phyloP scores from a whole-genome alignment of 2,888 invertebrate genomes.

The Autographa pulchrina region DNA sequence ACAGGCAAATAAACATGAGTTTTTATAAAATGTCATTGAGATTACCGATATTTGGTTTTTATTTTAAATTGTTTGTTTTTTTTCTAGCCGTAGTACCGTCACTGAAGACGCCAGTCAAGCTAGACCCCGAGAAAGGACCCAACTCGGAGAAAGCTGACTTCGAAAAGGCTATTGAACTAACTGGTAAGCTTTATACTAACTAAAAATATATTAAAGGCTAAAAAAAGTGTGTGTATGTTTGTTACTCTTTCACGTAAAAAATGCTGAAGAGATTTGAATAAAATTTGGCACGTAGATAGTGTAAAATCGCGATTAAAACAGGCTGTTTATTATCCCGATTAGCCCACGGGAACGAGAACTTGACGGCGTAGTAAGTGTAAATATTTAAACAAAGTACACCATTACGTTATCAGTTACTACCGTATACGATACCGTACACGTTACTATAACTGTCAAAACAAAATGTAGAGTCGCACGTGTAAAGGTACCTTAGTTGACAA shows the following conservation, averaged over 20 bases:
- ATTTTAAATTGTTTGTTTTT: conserved; percentile 14
- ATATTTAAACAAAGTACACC: not conserved
- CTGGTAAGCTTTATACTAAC: conserved; percentile 88
- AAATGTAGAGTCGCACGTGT: not conserved
- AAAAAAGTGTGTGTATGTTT: too few relatives aligned
- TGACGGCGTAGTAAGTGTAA: not conserved
- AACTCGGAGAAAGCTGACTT: conserved; percentile 94
- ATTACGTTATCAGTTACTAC: not conserved
- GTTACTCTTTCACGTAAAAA: too few relatives aligned
- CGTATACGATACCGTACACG: not conserved
- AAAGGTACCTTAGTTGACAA: not conserved
- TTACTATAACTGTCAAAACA: not conserved
- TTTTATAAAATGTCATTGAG: not conserved
- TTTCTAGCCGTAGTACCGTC: conserved; percentile 88
- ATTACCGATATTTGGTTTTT: not conserved
- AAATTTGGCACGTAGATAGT: too few relatives aligned
- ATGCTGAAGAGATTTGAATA: too few relatives aligned
- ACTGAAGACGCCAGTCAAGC: conserved; percentile 88
- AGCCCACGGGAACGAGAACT: too few relatives aligned
- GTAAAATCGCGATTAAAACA: too few relatives aligned
- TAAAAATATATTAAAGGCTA: too few relatives aligned
- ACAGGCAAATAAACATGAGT: not conserved
- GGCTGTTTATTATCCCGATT: not conserved
- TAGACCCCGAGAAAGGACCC: conserved; percentile 91
- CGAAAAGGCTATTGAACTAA: conserved; percentile 95